These are phyloP conservation scores for Allygus modestus DNA, from an alignment of 2,888 invertebrate genomes.

Conservation along the genomic window DNA sequence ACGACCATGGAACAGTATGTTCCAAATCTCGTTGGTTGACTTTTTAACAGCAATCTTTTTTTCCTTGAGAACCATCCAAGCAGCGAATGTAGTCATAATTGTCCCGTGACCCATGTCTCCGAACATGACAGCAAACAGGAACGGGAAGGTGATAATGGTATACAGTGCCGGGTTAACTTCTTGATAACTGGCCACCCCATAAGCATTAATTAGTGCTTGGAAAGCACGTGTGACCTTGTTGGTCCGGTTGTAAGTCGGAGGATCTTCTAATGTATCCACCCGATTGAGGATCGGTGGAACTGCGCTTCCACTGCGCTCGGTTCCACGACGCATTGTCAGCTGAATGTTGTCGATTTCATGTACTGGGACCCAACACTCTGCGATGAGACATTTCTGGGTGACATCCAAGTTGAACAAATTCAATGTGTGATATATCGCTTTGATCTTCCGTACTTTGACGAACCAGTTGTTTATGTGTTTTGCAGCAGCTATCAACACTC, in stretches of 20 bases:
- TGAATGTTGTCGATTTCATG: constrained; percentile 95
- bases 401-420: constrained; percentile 99
- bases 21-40: constrained; percentile 97
- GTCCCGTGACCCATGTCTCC: constrained; percentile 98
- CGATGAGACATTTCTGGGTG: constrained; percentile 99
- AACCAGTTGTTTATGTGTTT: constrained; percentile 99
- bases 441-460: constrained; percentile 98
- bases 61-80: constrained; percentile 97
- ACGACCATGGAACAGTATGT: constrained; percentile 98
- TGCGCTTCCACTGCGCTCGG: constrained; percentile 95
- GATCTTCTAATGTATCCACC: constrained; percentile 92
- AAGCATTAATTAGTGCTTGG: constrained; percentile 96
- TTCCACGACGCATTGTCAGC: constrained; percentile 93
- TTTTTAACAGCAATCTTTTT: constrained; percentile 93
- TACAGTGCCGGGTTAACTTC: constrained; percentile 99
- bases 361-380: constrained; percentile 98
- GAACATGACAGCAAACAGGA: constrained; percentile 99
- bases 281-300: constrained; percentile 97
- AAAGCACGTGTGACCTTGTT: constrained; percentile 98
- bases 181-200: constrained; percentile 96
- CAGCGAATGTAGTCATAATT: constrained; percentile 93
- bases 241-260: constrained; percentile 96
- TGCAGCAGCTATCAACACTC: constrained; percentile 97
- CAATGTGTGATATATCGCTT: constrained; percentile 98
- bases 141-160: constrained; percentile 98